Evolutionary conservation across 2,888 invertebrate species (phyloP).

Genomic region (Tupiocoris notatus): DNA sequence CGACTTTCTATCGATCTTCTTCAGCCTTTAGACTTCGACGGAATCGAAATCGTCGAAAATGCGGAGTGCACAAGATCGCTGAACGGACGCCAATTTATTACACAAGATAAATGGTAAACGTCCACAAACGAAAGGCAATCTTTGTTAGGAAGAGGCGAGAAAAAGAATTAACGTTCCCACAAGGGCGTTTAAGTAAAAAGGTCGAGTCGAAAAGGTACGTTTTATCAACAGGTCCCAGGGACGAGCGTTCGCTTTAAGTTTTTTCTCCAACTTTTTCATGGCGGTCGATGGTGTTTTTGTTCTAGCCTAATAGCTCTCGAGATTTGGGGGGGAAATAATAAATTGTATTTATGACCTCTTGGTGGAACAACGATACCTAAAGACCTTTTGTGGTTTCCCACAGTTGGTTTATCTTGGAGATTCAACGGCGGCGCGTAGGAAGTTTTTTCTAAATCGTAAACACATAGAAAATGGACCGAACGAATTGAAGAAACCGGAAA

Average conservation of each 20-base stretch:
- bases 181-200: not conserved
- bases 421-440: no score
- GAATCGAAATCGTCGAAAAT: no score
- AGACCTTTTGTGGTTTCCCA: not conserved
- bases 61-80: no score
- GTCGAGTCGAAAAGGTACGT: not conserved
- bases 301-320: not conserved
- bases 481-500: no score
- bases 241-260: not conserved
- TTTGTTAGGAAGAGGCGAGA: not conserved
- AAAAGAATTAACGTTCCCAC: not conserved
- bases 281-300: not conserved
- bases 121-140: not conserved
- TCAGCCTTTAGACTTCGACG: no score
- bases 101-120: not conserved
- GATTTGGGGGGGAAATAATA: not conserved
- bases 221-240: not conserved
- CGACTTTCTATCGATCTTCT: no score
- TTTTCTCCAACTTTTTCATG: not conserved
- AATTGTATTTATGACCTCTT: not conserved
- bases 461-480: no score
- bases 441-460: no score
- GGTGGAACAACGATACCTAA: not conserved
- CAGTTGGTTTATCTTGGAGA: no score
- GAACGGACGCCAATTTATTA: no score